These are phyloP conservation scores for Ptilonorhynchus violaceus DNA, from an alignment of 2,113 vertebrate genomes.

Conservation along the genomic window DNA sequence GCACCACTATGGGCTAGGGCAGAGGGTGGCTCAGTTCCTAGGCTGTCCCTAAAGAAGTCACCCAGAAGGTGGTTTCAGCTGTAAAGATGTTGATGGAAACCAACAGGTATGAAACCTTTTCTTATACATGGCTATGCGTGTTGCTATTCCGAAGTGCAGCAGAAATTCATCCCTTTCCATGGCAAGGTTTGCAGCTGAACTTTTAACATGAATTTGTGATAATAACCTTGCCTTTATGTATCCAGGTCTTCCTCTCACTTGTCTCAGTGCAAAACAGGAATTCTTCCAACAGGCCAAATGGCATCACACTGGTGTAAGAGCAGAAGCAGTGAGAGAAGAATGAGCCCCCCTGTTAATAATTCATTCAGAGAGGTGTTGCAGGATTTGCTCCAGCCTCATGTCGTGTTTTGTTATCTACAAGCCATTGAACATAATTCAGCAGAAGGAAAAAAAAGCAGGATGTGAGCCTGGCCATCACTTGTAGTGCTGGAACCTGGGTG, in stretches of 20 bases:
- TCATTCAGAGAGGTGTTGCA: background rate
- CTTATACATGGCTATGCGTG: rapidly evolving
- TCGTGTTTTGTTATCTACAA: conserved; percentile 23
- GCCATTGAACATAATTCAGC: background rate
- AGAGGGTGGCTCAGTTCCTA: background rate
- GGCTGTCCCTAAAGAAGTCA: background rate
- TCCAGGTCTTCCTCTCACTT: background rate
- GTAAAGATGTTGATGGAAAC: background rate
- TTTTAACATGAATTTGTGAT: background rate
- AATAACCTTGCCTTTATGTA: background rate
- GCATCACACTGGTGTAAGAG: background rate
- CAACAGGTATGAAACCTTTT: background rate
- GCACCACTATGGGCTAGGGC: background rate
- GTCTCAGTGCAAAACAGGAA: background rate
- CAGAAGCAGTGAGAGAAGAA: background rate
- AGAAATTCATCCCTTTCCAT: background rate
- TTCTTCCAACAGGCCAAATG: background rate
- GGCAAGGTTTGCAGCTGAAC: background rate
- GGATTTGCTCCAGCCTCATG: conserved; percentile 1
- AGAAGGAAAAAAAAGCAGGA: background rate
- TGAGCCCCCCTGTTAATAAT: background rate
- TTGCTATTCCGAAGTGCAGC: background rate
- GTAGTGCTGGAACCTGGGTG: background rate
- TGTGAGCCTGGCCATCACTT: background rate
- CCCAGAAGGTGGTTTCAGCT: background rate